Evolutionary conservation across 92 coral and sea anemone species (phyloP).

Genomic region (Umimayanthus kanabou): DNA sequence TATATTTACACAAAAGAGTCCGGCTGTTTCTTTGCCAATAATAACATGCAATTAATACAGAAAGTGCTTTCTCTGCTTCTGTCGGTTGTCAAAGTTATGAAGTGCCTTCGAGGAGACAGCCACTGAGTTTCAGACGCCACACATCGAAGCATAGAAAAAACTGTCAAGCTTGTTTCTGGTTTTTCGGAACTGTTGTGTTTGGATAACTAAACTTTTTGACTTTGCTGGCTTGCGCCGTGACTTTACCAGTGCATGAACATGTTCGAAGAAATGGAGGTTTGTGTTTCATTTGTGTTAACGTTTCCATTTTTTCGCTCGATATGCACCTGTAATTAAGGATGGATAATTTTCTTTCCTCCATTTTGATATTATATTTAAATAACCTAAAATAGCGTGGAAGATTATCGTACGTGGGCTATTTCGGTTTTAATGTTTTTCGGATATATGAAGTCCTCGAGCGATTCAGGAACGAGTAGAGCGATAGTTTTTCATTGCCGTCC

Average conservation of each 20-base stretch:
- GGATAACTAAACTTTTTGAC: background rate
- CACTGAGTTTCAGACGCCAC: too few species aligned
- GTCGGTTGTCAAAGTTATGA: background rate
- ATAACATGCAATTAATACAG: conserved; percentile 13
- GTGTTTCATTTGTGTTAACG: background rate
- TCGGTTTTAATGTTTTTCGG: too few species aligned
- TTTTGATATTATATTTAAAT: background rate
- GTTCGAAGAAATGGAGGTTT: conserved; percentile 24
- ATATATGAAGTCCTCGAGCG: too few species aligned
- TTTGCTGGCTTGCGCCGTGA: background rate
- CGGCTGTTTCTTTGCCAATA: conserved; percentile 10
- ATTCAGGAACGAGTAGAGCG: background rate
- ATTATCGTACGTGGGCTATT: too few species aligned
- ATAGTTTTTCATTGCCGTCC: too few species aligned
- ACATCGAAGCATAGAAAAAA: background rate
- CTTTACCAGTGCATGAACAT: background rate
- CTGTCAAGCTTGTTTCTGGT: background rate
- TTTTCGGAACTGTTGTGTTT: background rate
- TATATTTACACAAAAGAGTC: background rate
- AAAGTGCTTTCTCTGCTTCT: background rate
- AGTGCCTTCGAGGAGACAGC: background rate
- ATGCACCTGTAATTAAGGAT: background rate
- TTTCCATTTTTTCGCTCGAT: background rate
- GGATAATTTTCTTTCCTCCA: background rate
- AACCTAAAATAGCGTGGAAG: too few species aligned